phyloP scores from a whole-genome alignment of 2,888 invertebrate species.

The Atherix ibis region DNA sequence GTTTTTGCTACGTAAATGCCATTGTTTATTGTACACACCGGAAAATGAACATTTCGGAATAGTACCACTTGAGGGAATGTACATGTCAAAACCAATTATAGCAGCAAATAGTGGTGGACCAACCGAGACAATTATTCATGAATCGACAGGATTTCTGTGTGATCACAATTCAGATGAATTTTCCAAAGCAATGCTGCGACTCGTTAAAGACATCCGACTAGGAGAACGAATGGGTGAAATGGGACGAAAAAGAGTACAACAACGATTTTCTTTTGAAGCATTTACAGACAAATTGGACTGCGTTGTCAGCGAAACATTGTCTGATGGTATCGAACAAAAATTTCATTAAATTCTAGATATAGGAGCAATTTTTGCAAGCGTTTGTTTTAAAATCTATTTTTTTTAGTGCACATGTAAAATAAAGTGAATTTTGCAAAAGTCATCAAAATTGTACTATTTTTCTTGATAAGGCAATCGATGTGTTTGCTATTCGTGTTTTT shows the following conservation, averaged over 20 bases:
- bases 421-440: too few species aligned
- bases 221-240: constrained; percentile 54
- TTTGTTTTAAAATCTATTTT: too few species aligned
- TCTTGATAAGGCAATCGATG: too few species aligned
- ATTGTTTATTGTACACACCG: constrained; percentile 86
- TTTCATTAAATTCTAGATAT: too few species aligned
- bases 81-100: constrained; percentile 79
- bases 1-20: constrained; percentile 56
- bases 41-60: constrained; percentile 98
- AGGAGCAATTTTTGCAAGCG: too few species aligned
- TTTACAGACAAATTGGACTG: constrained; percentile 53
- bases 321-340: too few species aligned
- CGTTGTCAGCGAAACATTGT: too few species aligned
- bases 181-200: constrained; percentile 56
- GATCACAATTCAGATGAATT: constrained; percentile 52
- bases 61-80: constrained; percentile 98
- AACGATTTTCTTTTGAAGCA: constrained; percentile 68
- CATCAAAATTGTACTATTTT: too few species aligned
- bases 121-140: constrained; percentile 70
- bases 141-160: constrained; percentile 66
- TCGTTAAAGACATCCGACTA: constrained; percentile 45
- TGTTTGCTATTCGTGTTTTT: too few species aligned
- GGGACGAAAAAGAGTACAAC: constrained; percentile 58
- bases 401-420: too few species aligned
- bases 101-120: constrained; percentile 95